phyloP scores from a whole-genome alignment of 2,797 vertebrate species.

The Crocidura indochinensis region DNA sequence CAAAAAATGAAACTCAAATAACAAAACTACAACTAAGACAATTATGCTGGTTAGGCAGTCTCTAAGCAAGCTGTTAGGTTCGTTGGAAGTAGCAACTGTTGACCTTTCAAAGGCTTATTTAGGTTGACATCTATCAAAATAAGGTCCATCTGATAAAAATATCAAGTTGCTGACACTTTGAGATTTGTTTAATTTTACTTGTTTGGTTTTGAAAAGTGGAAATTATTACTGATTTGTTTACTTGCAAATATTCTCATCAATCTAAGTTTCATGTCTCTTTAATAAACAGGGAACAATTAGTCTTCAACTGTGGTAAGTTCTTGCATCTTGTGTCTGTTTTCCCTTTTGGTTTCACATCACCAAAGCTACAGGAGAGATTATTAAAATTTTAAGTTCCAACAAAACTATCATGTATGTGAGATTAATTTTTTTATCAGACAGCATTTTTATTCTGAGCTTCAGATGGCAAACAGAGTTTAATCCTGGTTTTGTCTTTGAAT shows the following conservation, averaged over 20 bases:
- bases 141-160: background rate
- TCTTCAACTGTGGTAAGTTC: background rate
- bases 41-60: background rate
- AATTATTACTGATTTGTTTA: background rate
- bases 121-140: background rate
- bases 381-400: background rate
- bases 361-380: background rate
- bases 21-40: background rate
- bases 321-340: background rate
- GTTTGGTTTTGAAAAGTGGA: constrained; percentile 15
- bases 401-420: background rate
- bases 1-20: background rate
- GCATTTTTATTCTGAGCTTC: background rate
- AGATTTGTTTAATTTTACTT: background rate
- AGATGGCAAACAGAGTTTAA: background rate
- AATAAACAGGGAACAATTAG: background rate
- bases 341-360: background rate
- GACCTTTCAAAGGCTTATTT: background rate
- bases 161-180: background rate
- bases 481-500: constrained; percentile 25
- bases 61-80: background rate
- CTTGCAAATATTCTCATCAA: background rate
- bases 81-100: background rate
- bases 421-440: background rate
- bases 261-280: background rate